Base-by-base conservation (phyloP, 2,113 vertebrate genomes). In the Embiotoca jacksoni region DNA sequence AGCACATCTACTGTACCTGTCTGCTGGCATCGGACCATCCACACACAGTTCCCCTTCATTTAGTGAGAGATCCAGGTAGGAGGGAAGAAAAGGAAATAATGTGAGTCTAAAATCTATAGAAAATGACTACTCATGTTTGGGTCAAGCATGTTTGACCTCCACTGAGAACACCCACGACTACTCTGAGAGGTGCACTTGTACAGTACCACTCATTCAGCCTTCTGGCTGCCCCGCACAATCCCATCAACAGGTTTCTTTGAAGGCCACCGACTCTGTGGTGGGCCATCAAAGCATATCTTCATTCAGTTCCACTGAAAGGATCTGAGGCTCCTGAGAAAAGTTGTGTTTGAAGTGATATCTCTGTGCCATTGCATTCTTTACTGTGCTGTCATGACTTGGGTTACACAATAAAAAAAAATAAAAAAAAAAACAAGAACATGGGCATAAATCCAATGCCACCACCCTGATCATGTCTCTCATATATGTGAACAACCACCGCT, bases 291-390 rank as follows among this genome's bases (percentile, higher is more conserved):
- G 86, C 89, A 87, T 83, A 92, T 92, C 91, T 93, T 82, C 83
- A 86, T 83, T 89, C 84, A 82, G 72, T 64, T 83, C 82, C 76
- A 78, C 64, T 85, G 81, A 90, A 89, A 83, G 80, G 88, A 92
- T 93, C 85, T 85, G 74, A 90, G 83, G 78, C 72, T 88, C 66
- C 78, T 72, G 82, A 86, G 68, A 84, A 69, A 87, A 74, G 67
- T 56, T n/a, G 72, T 75, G 90, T 91, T 93, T 94, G 91, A 93
- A 94, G 91, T 92, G 91, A 94, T 94, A 95, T 90, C 90, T 89
- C 85, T 82, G 70, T 81, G 83, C 70, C 87, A 68, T 80, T 75
- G 85, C 87, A 91, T 91, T 92, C 87, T 84, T 91, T 75, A 81
- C 82, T 44, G 5, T 54, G 72, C 87, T 86, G 88, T 93, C 91